Evolutionary conservation across 2,113 vertebrate species (phyloP).

Genomic region (Benthochromis sp.): DNA sequence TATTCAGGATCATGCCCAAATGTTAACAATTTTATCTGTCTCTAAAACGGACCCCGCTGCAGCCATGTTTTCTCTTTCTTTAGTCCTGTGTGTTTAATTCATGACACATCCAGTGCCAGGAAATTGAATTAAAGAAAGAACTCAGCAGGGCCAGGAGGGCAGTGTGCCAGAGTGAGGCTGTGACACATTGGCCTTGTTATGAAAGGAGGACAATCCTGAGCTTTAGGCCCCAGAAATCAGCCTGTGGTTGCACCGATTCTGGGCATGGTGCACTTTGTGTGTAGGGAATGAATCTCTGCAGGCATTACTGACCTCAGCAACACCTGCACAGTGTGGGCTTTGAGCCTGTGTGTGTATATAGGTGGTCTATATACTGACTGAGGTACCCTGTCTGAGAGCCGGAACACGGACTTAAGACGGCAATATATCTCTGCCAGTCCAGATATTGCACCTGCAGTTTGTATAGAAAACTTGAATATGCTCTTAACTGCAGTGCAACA

Average conservation of each 20-base stretch:
- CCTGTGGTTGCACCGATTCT: not conserved
- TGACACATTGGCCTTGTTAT: not conserved
- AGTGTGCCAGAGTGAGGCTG: not conserved
- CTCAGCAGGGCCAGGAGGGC: not conserved
- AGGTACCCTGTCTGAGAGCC: not conserved
- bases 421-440: not conserved
- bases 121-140: not conserved
- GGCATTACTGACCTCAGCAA: not conserved
- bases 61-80: not conserved
- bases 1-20: not conserved
- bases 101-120: not conserved
- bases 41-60: not conserved
- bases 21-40: not conserved
- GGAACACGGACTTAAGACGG: fast-evolving
- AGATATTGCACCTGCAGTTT: not conserved
- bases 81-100: not conserved
- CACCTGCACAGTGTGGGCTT: not conserved
- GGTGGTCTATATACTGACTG: not conserved
- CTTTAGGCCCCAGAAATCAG: not conserved
- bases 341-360: not conserved
- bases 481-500: not conserved
- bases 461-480: not conserved
- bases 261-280: not conserved
- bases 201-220: not conserved
- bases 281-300: not conserved